Evolutionary conservation across 2,113 vertebrate genomes (phyloP).

Genomic region (Numenius arquata): DNA sequence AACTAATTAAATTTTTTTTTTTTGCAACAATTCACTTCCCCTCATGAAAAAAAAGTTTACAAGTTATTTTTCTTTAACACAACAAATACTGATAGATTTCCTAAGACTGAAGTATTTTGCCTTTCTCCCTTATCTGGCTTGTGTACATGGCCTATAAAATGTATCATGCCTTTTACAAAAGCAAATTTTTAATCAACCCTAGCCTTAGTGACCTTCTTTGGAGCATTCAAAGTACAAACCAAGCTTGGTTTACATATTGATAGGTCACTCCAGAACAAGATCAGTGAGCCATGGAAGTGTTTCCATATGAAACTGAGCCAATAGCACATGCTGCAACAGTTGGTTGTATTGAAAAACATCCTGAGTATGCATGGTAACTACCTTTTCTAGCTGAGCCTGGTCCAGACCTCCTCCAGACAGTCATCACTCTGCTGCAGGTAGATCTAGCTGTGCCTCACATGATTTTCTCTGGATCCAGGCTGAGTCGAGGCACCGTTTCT

Average conservation of each 20-base stretch:
- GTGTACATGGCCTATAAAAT: neutral
- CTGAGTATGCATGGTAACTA: neutral
- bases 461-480: neutral
- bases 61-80: neutral
- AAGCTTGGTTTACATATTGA: constrained; percentile 53
- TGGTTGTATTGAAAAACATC: neutral
- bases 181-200: constrained; percentile 32
- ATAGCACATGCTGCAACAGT: neutral
- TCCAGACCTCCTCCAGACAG: neutral
- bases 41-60: neutral
- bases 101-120: neutral
- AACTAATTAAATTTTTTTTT: neutral
- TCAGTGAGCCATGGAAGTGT: neutral
- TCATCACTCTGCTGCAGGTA: neutral
- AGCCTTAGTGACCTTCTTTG: constrained; percentile 48
- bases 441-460: neutral
- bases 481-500: neutral
- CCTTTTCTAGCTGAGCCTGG: neutral
- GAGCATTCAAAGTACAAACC: constrained; percentile 47
- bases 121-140: neutral
- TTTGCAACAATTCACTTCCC: neutral
- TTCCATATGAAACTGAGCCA: neutral
- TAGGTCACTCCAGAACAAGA: neutral
- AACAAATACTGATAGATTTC: neutral
- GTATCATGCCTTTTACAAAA: neutral